Percentiles rank a stretch among this genome's conserved stretches.
Evolutionary conservation across 1,140 invertebrate species (phyloP).

Genomic region (Drosophila aff.): DNA sequence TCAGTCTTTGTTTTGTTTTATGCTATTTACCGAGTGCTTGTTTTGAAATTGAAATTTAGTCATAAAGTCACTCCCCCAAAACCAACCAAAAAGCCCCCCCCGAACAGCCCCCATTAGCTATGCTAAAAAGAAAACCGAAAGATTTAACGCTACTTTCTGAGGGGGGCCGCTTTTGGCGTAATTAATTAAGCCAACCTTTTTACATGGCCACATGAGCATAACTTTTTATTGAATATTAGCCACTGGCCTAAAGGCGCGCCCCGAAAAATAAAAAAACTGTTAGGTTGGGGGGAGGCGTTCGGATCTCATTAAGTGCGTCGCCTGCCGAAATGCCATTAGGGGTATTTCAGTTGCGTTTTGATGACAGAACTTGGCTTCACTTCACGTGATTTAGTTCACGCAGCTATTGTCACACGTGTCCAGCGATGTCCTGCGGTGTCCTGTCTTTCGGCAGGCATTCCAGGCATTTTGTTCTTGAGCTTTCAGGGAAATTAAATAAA

Average conservation of each 20-base stretch:
- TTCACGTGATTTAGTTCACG: slow-evolving; percentile 69
- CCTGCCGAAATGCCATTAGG: slow-evolving; percentile 76
- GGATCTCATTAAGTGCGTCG: slow-evolving; percentile 76
- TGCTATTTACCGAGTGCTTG: slow-evolving; percentile 28
- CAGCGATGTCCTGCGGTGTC: slow-evolving; percentile 31
- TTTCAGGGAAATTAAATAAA: slow-evolving; percentile 84
- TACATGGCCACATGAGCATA: slow-evolving; percentile 74
- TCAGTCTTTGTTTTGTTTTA: slow-evolving; percentile 44
- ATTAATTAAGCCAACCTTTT: slow-evolving; percentile 76
- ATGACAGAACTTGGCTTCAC: slow-evolving; percentile 64
- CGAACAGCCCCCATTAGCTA: slow-evolving; percentile 17
- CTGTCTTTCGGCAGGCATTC: slow-evolving; percentile 57
- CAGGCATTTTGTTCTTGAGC: slow-evolving; percentile 77
- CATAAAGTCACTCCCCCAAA: slow-evolving; percentile 60
- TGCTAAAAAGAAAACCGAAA: slow-evolving; percentile 49
- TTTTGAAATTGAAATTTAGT: slow-evolving; percentile 81
- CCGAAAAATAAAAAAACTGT: slow-evolving; percentile 12
- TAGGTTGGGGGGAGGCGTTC: background rate
- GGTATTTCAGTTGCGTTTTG: slow-evolving; percentile 61
- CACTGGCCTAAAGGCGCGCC: slow-evolving; percentile 51
- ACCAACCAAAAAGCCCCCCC: slow-evolving; percentile 1
- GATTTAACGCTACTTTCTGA: slow-evolving; percentile 76
- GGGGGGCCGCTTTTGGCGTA: slow-evolving; percentile 40
- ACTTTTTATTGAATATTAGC: slow-evolving; percentile 82
- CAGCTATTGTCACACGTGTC: slow-evolving; percentile 70